Percentiles rank a stretch among this genome's conserved stretches.
Evolutionary conservation across 2,888 invertebrate genomes (phyloP).

Genomic region (Pristionchus japonicus): DNA sequence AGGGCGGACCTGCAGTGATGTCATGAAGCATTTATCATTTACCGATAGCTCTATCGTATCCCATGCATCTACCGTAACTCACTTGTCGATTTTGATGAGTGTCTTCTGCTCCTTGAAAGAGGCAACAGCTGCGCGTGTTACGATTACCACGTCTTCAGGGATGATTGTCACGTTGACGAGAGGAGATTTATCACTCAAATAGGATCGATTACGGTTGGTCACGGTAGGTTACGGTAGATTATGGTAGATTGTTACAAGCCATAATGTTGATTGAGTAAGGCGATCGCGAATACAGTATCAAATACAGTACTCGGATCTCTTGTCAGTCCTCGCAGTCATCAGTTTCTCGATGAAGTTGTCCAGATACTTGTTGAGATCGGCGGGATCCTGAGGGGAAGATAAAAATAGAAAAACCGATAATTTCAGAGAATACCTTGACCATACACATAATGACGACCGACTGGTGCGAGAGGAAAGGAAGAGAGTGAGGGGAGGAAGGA

Average conservation of each 20-base stretch:
- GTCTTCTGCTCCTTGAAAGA: constrained; percentile 39
- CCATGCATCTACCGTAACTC: not conserved
- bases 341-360: constrained; percentile 42
- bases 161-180: constrained; percentile 14
- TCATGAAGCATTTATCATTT: not conserved
- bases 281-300: not conserved
- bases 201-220: not conserved
- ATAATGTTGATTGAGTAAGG: not conserved
- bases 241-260: too few relatives aligned
- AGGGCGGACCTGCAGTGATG: constrained; percentile 36
- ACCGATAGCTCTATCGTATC: not conserved
- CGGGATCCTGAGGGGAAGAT: constrained; percentile 7
- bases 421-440: not conserved
- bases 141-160: not conserved
- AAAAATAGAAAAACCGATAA: not conserved
- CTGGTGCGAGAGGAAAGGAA: not conserved
- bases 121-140: not conserved
- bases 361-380: constrained; percentile 31
- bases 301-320: not conserved
- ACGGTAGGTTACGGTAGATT: constrained; percentile 9
- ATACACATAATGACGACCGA: not conserved
- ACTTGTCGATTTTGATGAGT: constrained; percentile 13
- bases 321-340: constrained; percentile 21
- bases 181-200: constrained; percentile 22
- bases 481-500: not conserved